Evolutionary conservation across 64 coral and sea anemone genomes (phyloP), one percentile per base, ranked within the genome.

Genomic region (Actinia tenebrosa): DNA sequence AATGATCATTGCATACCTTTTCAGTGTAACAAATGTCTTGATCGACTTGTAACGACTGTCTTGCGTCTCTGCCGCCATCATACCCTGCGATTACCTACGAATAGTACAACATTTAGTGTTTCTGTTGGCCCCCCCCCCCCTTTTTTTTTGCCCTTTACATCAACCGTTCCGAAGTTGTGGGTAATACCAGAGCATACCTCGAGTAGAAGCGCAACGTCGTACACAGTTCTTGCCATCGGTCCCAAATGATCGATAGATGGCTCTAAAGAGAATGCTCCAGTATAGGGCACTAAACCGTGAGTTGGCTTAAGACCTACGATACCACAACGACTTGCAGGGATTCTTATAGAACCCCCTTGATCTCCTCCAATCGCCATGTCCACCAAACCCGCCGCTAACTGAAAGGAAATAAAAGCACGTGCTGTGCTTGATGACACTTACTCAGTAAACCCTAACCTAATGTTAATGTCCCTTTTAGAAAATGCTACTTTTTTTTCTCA

Each of bases 281-380:
- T 89, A 23, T 89, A 89, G 17, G 88, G 88, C 19, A 89, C 88
- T 82, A 89, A 45, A 9, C 88, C 79, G 44, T 89, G 80, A 23
- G 88, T 89, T 58, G 88, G 87, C 87, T 82, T 89, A 26, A 89
- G 79, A 37, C 87, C 87, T 44, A 89, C 87, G 44, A 89, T 89
- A 11, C 88, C 88, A 89, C 88, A 89, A 14, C 75, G 75, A 47
- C 75, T 59, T 18, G 88, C 59, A 22, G 88, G 88, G 6, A 50
- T 83, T 60, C 88, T 80, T 10, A 89, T 89, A 3, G 88, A 89
- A 1, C 88, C 88, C 14, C 88, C 88, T 89, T 89, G 88, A 42
- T 89, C 88, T 25, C 88, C 78, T 0, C 88, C 88, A 42, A 89
- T 83, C 20, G 88, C 88, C 79, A 89, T 89, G 80, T 89, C 88